Evolutionary conservation across 2,888 invertebrate genomes (phyloP).

Genomic region (Drosophila subquinaria): DNA sequence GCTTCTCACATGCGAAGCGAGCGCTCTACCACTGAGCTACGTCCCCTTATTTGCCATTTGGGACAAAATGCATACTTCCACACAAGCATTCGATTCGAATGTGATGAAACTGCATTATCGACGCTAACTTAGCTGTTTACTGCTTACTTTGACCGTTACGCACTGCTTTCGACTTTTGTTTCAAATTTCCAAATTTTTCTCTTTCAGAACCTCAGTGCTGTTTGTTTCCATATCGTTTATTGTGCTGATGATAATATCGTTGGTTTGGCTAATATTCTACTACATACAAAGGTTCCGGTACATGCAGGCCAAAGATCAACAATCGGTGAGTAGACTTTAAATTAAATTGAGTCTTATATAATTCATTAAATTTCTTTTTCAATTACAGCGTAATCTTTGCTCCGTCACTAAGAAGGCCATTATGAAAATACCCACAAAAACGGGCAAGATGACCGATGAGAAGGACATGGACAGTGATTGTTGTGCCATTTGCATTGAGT

Average conservation of each 20-base stretch:
- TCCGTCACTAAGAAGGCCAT: slow-evolving; percentile 97
- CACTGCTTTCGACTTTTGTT: not conserved
- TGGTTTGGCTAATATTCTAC: slow-evolving; percentile 98
- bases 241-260: slow-evolving; percentile 96
- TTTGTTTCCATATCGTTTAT: slow-evolving; percentile 98
- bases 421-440: slow-evolving; percentile 96
- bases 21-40: slow-evolving; percentile 84
- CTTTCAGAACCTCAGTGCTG: slow-evolving; percentile 94
- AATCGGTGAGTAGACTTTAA: slow-evolving; percentile 89
- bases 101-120: slow-evolving; percentile 4
- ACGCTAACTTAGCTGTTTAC: not conserved
- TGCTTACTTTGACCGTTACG: not conserved
- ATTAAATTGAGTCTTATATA: not conserved
- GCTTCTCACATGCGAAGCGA: slow-evolving; percentile 83
- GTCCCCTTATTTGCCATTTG: slow-evolving; percentile 39
- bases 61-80: slow-evolving; percentile 12
- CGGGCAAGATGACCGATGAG: slow-evolving; percentile 94
- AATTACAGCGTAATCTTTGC: slow-evolving; percentile 93
- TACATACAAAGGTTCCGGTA: slow-evolving; percentile 97
- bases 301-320: slow-evolving; percentile 96
- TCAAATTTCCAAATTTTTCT: slow-evolving; percentile 40
- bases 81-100: not conserved
- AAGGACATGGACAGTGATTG: slow-evolving; percentile 95
- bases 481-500: slow-evolving; percentile 98
- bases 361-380: not conserved